Evolutionary conservation across 1,140 invertebrate species (phyloP).

Genomic region (Trichoplusia ni): DNA sequence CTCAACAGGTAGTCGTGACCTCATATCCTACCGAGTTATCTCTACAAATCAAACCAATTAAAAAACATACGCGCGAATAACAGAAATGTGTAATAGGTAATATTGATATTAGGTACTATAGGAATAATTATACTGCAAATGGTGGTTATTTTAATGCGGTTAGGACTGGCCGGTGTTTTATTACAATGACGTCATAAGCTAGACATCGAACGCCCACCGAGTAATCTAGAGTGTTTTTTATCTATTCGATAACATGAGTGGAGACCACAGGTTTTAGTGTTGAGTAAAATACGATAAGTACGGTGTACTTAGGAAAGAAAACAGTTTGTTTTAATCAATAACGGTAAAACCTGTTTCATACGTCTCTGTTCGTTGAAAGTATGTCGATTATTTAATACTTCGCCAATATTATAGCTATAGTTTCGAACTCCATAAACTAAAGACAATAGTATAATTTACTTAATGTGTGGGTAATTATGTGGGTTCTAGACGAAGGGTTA

Average conservation of each 20-base stretch:
- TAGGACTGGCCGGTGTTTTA: slow-evolving; percentile 25
- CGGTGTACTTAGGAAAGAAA: slow-evolving; percentile 28
- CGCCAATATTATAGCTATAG: no score
- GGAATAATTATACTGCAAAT: slow-evolving; percentile 1
- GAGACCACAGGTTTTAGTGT: slow-evolving; percentile 47
- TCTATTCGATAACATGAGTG: slow-evolving; percentile 53
- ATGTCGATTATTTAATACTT: slow-evolving; percentile 24
- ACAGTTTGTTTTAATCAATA: slow-evolving; percentile 36
- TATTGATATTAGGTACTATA: neutral
- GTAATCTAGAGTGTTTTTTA: slow-evolving; percentile 67
- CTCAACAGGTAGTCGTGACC: no score
- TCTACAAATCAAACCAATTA: no score
- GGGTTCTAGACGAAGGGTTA: no score
- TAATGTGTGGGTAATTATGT: no score
- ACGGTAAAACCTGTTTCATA: slow-evolving; percentile 24
- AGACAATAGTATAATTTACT: no score
- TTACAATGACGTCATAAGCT: slow-evolving; percentile 40
- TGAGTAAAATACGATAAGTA: slow-evolving; percentile 17
- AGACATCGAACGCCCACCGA: slow-evolving; percentile 33
- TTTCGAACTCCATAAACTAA: no score
- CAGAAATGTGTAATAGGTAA: no score
- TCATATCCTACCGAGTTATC: no score
- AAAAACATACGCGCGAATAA: no score
- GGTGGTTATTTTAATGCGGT: slow-evolving; percentile 23
- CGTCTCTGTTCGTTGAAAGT: neutral